Conservation (phyloP, 2,888 invertebrate genomes). For the Cosmopolites sordidus region DNA sequence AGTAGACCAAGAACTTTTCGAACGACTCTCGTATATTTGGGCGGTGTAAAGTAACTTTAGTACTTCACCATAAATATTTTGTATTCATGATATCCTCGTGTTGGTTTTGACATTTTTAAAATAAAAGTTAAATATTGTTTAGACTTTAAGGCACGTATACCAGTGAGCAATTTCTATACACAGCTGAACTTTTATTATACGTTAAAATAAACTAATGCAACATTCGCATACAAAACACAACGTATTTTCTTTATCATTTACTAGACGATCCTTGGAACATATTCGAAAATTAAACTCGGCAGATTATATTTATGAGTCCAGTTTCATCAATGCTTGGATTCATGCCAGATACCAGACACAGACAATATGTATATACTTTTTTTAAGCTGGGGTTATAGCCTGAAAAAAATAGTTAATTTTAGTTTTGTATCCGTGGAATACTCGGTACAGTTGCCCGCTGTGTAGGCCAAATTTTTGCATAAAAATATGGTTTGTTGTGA, state of each 20-base stretch:
- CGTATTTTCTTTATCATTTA: slow-evolving; percentile 12
- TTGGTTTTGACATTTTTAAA: too few relatives aligned
- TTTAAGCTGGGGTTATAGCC: slow-evolving; percentile 9
- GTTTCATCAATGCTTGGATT: slow-evolving; percentile 12
- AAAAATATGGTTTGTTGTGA: slow-evolving; percentile 1
- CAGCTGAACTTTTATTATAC: too few relatives aligned
- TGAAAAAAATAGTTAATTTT: slow-evolving; percentile 23
- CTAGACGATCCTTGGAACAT: slow-evolving; percentile 14
- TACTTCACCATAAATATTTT: too few relatives aligned
- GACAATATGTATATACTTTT: slow-evolving; percentile 18
- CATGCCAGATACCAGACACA: slow-evolving; percentile 13
- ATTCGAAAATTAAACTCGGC: slow-evolving; percentile 14
- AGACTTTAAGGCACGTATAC: too few relatives aligned
- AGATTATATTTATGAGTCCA: slow-evolving; percentile 19
- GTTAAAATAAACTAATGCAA: too few relatives aligned
- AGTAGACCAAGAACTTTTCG: too few relatives aligned
- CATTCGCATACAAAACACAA: too few relatives aligned
- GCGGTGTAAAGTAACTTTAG: too few relatives aligned
- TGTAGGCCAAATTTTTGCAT: background rate
- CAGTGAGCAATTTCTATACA: too few relatives aligned
- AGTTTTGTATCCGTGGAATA: slow-evolving; percentile 13
- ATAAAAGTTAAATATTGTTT: too few relatives aligned
- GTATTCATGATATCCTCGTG: too few relatives aligned
- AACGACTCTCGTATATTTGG: too few relatives aligned
- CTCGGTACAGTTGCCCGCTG: background rate